Conservation (phyloP, 1,140 invertebrate species). For the Musca domestica region DNA sequence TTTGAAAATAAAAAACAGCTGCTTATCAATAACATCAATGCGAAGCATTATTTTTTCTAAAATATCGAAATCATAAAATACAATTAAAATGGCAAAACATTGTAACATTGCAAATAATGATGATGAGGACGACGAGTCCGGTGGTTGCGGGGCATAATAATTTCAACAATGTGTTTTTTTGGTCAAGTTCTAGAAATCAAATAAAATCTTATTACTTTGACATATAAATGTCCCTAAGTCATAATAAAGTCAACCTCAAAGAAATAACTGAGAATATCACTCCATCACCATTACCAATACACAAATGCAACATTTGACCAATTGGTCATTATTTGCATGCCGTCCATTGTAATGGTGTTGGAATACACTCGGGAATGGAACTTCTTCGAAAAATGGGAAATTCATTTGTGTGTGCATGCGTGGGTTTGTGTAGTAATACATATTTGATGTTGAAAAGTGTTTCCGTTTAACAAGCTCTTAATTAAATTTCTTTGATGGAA, state of each 20-base stretch:
- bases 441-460: not conserved
- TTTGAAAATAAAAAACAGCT: conserved; percentile 8
- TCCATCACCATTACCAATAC: no score
- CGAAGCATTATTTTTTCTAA: conserved; percentile 2
- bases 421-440: not conserved
- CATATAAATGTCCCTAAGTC: conserved; percentile 25
- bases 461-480: conserved; percentile 26
- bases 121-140: no score
- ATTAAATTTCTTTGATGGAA: conserved; percentile 30
- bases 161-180: not conserved
- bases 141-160: no score
- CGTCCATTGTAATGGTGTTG: not conserved
- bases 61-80: conserved; percentile 15
- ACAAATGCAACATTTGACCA: conserved; percentile 8
- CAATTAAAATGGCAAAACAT: conserved; percentile 3
- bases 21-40: not conserved
- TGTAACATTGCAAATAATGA: not conserved
- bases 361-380: not conserved
- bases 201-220: conserved; percentile 28
- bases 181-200: conserved; percentile 13
- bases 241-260: not conserved
- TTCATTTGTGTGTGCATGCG: not conserved
- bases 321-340: conserved; percentile 19
- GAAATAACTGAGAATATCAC: no score
- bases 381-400: not conserved